phyloP scores from a whole-genome alignment of 2,797 vertebrate species.

The Harpagifer antarcticus region DNA sequence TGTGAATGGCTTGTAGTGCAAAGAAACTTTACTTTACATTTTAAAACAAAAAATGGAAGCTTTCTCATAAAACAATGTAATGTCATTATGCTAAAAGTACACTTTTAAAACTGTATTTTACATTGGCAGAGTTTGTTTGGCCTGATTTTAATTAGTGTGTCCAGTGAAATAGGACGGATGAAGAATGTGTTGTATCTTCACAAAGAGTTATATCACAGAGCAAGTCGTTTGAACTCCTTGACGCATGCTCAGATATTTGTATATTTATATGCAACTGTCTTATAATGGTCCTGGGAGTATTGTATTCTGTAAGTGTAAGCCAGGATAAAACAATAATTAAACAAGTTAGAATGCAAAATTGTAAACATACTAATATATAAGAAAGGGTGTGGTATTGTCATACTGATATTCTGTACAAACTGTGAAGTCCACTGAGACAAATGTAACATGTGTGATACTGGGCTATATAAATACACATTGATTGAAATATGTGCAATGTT shows the following conservation, averaged over 20 bases:
- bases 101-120: slow-evolving; percentile 23
- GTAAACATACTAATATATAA: background rate
- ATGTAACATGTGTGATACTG: no score
- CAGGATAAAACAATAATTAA: slow-evolving; percentile 9
- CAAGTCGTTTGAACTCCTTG: slow-evolving; percentile 13
- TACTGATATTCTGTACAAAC: no score
- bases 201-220: slow-evolving; percentile 21
- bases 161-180: slow-evolving; percentile 13
- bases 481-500: background rate
- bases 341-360: background rate
- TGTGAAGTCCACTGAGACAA: no score
- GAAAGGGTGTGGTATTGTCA: background rate
- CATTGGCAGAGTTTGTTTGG: slow-evolving; percentile 2
- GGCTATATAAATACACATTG: no score
- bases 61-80: background rate
- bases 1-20: background rate
- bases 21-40: background rate
- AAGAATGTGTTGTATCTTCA: slow-evolving; percentile 23
- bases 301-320: background rate
- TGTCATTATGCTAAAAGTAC: background rate
- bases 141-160: slow-evolving; percentile 28
- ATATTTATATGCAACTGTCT: background rate
- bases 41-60: slow-evolving; percentile 1
- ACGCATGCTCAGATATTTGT: slow-evolving; percentile 17
- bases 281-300: slow-evolving; percentile 1